A percentile compares a stretch with the other conserved stretches of the same genome.
Conservation (phyloP, 30 jellyfish, hydroid and myxozoan species). For the Turritopsis rubra region DNA sequence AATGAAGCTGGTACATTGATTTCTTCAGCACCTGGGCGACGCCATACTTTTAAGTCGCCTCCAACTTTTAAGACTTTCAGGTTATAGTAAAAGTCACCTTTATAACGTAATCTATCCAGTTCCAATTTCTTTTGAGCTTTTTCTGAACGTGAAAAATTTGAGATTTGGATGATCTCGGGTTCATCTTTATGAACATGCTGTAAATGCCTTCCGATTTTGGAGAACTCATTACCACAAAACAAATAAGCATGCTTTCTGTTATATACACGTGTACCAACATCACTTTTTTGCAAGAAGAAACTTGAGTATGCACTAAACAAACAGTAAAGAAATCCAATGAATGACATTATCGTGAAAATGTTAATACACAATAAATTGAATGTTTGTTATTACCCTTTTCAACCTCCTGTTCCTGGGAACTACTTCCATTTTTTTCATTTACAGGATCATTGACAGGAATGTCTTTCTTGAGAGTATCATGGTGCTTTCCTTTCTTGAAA, state of each 20-base stretch:
- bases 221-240: constrained; percentile 23
- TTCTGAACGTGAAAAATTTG: not conserved
- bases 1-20: not conserved
- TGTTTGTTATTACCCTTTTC: not conserved
- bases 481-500: not conserved
- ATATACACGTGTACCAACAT: constrained; percentile 29
- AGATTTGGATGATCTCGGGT: constrained; percentile 20
- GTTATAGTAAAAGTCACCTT: constrained; percentile 41
- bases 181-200: constrained; percentile 34
- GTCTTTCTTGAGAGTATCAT: not conserved
- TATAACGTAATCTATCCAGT: constrained; percentile 30
- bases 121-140: constrained; percentile 9
- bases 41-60: constrained; percentile 31
- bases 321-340: not conserved
- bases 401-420: not conserved
- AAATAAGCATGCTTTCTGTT: constrained; percentile 29
- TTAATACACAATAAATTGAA: not conserved
- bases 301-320: not conserved
- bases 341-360: not conserved
- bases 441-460: not conserved
- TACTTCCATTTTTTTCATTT: not conserved
- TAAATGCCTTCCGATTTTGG: constrained; percentile 34
- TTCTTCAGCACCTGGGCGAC: constrained; percentile 32
- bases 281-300: constrained; percentile 17
- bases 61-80: constrained; percentile 35